Base-by-base conservation (phyloP, 2,888 invertebrate genomes). In the Physocephala rufipes region DNA sequence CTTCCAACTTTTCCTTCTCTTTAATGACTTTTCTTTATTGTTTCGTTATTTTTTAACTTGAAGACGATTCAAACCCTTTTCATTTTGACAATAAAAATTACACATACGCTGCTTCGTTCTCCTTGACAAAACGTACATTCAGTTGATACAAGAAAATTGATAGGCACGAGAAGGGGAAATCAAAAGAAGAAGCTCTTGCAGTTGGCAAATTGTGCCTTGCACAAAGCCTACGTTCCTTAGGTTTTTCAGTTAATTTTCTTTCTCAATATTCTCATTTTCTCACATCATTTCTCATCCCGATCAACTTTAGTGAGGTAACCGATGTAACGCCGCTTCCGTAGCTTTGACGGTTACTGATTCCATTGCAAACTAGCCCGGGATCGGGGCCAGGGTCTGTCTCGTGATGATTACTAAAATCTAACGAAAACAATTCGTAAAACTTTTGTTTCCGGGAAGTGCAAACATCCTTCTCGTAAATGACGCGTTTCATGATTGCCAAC, bases 401-500 rank as follows among this genome's bases (percentile, higher is more conserved):
- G 9, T n/a, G 24, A 5, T 63, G 24, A 26, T 24, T 53, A 36
- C 66, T 19, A 51, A 47, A 63, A 51, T 55, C 26, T 51, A 45
- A 43, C 51, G 66, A 53, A 71, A 71, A 71, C 66, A 66, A 67
- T 71, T 71, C 62, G 67, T 62, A 67, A 71, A 72, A 62, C 65
- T 72, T 72, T 72, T 62, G 63, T 67, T 67, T 67, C 64, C 70
- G 63, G 70, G 63, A 70, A 73, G 28, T 45, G 49, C 62, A 67
- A 70, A 67, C 67, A 70, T 73, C 66, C 64, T 72, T 15, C 36
- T 7, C 68, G 71, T 65, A 72, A 72, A 72, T 72, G 71, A 68
- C 68, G 71, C 71, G 64, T 72, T 68, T 59, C 67, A 55, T 63
- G 68, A 72, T 72, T 72, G 71, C 71, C 71, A 68, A 28, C 47